Evolutionary conservation across 92 coral and sea anemone species (phyloP), one percentile per base, ranked within the genome.

Genomic region (Hydrozoanthus gracilis): DNA sequence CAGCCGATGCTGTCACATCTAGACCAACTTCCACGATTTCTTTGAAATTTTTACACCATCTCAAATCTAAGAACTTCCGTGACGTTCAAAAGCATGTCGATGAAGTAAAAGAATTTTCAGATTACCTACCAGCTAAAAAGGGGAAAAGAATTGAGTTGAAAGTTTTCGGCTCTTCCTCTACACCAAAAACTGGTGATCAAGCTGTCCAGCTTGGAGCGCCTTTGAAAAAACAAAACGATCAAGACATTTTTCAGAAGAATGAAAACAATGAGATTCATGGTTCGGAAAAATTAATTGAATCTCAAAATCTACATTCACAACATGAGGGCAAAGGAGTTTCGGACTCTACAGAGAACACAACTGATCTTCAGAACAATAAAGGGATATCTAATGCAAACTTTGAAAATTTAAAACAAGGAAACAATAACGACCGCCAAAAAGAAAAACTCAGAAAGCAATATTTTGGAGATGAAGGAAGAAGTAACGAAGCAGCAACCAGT

Each of bases 1-100:
- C 48, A 45, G 13, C 4, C 6, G 62, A 45, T 5, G 17, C 20
- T 49, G 10, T 48, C 46, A 5, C 16, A 17, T 65, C 73, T 4
- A 18, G 13, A 16, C 85, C 72, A 17, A 48, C 52, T 47, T 80
- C 85, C 14, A 65, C n/a, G 11, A 64, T 80, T 80, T 16, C 62
- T 17, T 62, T 80, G 47, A 65, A 80, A 46, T 51, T 80, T 10
- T 65, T 20, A n/a, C 69, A 48, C 20, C 68, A 16, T 6, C 45
- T 62, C 62, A 46, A 45, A 3, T 14, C 68, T 8, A 64, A 20
- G 16, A n/a, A 66, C 11, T 16, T 64, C 47, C 72, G 16, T 16
- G 73, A 64, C 5, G 56, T 15, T 51, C 85, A 80, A 46, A 47
- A 65, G 50, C 44, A 64, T 14, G 46, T 39, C 3, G 12, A 47